Percentiles rank a stretch among this genome's conserved stretches.
These are phyloP conservation scores for Willowsia nigromaculata DNA, from an alignment of 2,888 invertebrate species.

Conservation along the genomic window DNA sequence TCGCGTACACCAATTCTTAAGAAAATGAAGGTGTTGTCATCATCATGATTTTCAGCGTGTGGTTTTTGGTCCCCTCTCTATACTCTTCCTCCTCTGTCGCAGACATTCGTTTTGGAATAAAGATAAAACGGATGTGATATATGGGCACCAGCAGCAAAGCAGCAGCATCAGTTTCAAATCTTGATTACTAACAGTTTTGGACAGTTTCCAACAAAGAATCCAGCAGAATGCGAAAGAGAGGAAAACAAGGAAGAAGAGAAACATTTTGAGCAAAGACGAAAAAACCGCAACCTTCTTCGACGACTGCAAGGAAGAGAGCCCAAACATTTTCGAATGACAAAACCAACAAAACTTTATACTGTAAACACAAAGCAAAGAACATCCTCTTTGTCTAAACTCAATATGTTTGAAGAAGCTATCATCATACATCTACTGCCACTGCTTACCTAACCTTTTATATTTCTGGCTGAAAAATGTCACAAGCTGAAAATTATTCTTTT, in stretches of 20 bases:
- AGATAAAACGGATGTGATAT: conserved; percentile 60
- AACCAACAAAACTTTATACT: neutral
- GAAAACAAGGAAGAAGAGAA: neutral
- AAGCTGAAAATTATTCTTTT: conserved; percentile 35
- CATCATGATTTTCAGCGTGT: neutral
- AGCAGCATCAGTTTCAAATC: conserved; percentile 42
- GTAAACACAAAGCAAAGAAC: no score
- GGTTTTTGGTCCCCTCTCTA: conserved; percentile 27
- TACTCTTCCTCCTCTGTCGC: neutral
- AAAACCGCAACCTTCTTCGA: neutral
- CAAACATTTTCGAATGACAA: neutral
- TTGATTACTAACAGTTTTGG: conserved; percentile 51
- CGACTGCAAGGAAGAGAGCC: neutral
- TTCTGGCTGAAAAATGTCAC: neutral
- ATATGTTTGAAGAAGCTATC: no score
- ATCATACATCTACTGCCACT: no score
- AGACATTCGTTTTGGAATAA: conserved; percentile 5
- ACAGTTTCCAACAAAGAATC: conserved; percentile 38
- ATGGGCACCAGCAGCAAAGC: conserved; percentile 16
- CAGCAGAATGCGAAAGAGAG: conserved; percentile 6
- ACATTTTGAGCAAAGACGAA: neutral
- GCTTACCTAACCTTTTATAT: no score
- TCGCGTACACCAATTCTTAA: neutral
- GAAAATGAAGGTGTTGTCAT: neutral
- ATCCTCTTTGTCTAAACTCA: no score